Percentiles rank a stretch among this genome's conserved stretches.
Conservation (phyloP, 2,888 invertebrate genomes). For the Cosmorhoe ocellata region DNA sequence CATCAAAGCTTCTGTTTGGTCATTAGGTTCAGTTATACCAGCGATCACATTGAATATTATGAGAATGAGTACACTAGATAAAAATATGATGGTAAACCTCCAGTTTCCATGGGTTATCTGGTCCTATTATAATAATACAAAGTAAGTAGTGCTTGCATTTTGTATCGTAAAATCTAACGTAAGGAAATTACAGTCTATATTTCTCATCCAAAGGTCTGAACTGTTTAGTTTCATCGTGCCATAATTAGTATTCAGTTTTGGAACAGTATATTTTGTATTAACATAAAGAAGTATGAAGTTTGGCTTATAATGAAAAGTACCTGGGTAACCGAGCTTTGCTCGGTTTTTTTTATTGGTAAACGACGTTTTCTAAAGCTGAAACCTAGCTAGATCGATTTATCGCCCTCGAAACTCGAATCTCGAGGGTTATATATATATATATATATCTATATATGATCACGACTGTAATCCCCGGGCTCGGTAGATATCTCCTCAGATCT, state of each 20-base stretch:
- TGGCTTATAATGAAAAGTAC: too few species aligned
- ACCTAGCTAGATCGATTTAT: too few species aligned
- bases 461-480: too few species aligned
- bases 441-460: too few species aligned
- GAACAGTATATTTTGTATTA: too few species aligned
- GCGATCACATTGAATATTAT: conserved; percentile 63
- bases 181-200: conserved; percentile 12
- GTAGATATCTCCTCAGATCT: too few species aligned
- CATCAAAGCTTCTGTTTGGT: conserved; percentile 33
- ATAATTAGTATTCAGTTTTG: conserved; percentile 2
- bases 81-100: conserved; percentile 27
- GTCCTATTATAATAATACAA: conserved; percentile 27
- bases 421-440: too few species aligned
- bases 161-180: conserved; percentile 21
- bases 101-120: conserved; percentile 51
- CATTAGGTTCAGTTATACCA: conserved; percentile 70
- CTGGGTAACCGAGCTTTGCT: too few species aligned
- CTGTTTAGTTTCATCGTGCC: conserved; percentile 6
- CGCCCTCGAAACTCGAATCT: too few species aligned
- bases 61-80: conserved; percentile 55
- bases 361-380: too few species aligned
- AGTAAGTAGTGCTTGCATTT: conserved; percentile 28
- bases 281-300: too few species aligned
- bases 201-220: conserved; percentile 7
- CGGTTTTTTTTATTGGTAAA: too few species aligned